Evolutionary conservation across 2,113 vertebrate species (phyloP), one percentile per base, ranked within the genome.

Genomic region (Cervus canadensis): DNA sequence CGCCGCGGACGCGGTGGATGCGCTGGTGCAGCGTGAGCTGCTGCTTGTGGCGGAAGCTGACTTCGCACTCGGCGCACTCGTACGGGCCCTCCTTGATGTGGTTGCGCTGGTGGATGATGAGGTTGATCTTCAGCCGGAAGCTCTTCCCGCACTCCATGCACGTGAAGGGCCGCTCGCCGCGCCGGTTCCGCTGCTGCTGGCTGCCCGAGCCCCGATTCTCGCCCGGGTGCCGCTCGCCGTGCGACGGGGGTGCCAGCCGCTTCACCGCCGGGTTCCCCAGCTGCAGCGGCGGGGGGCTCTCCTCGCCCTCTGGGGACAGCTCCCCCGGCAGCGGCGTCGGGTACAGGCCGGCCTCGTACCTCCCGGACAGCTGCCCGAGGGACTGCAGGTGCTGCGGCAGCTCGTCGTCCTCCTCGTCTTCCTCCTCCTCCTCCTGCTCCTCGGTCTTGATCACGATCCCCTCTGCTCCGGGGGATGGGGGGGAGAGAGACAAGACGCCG

Each of bases 21-120:
- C 99, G 99, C 97, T 99, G 99, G 98, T 99, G 99, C 97, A 99
- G 98, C 52, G 99, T 98, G 95, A 99, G 99, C 97, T 99, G 99
- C 96, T 99, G 99, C 98, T 99, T 99, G 98, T 99, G 98, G 95
- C 99, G 98, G 97, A 99, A 99, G 98, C 98, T 99, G 98, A 98
- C 96, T 95, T 99, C 99, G 48, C 99, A 99, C 7, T 98, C 99
- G 3, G 98, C 97, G 95, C 99, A 99, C 94, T 98, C 99, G 28
- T 99, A 99, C 25, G 99, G 98, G 84, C 99, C 99, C 96, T 99
- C 99, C 98, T 99, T 99, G 97, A 99, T 98, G 97, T 99, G 99
- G 98, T 99, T 99, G 88, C 99, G 98, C 98, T 99, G 99, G 98
- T 99, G 99, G 98, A 99, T 99, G 97, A 99, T 98, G 95, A 99